Base-by-base conservation (phyloP, 2,888 invertebrate species). In the Tetramorium bicarinatum region DNA sequence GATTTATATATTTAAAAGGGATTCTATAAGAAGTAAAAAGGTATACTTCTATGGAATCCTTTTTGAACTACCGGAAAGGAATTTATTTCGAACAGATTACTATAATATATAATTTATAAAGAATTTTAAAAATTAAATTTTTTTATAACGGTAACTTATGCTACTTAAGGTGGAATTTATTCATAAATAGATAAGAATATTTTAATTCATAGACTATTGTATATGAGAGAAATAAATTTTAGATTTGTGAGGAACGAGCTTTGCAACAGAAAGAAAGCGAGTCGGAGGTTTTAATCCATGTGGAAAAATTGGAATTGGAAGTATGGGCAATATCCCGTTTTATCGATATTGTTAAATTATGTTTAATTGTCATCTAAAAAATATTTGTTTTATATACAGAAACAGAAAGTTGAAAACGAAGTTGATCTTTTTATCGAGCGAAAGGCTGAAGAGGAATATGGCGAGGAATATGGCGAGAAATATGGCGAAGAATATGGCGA, bases 241-340 rank as follows among this genome's bases (percentile, higher is more conserved):
- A 89, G 89, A 61, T 89, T 11, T 85, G 83, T 15, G 85, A 89
- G 15, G 88, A 88, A 54, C 81, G 72, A 34, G n/a, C 25, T 2
- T 71, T 9, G 4, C 62, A 29, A 3, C 75, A 44, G 0, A 75
- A 41, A 21, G 83, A 89, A 15, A 34, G 72, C 4, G 77, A 89
- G 2, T 21, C 84, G 21, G 84, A 91, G 25, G 44, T 91, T 49
- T 52, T 61, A 75, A 77, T 86, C 1, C 76, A 83, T 1, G 83
- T 86, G 29, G 84, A 85, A 38, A 79, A 59, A 69, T n/a, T 15
- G 0, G 72, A 21, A 52, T 1, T 49, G 38, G 71, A 41, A 34
- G 88, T 91, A 67, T 21, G 52, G 41, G 8, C 56, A 38, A 66
- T 44, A 38, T n/a, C 49, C 13, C 49, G 25, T 84, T 79, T 80